Conservation (phyloP, 2,888 invertebrate species). For the Tipula lateralis region DNA sequence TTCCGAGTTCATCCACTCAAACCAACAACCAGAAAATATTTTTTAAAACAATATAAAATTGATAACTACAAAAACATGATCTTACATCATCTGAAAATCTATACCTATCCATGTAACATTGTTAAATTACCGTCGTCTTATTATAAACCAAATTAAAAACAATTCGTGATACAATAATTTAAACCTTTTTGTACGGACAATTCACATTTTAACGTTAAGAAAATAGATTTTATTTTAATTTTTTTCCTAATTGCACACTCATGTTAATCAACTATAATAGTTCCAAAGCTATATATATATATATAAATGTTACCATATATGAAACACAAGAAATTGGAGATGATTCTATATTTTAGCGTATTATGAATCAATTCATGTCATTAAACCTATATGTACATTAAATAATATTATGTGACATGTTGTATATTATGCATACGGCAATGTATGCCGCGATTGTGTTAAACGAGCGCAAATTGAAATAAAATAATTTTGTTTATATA, state of each 20-base stretch:
- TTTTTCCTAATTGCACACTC: conserved; percentile 1
- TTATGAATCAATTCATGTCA: not conserved
- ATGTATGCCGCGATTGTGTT: not conserved
- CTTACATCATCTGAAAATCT: not conserved
- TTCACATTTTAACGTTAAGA: not conserved
- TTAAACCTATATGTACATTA: not conserved
- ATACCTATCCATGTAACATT: not conserved
- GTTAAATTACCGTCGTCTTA: not conserved
- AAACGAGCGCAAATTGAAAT: conserved; percentile 1
- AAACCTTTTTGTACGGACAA: conserved; percentile 11
- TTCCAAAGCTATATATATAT: not conserved
- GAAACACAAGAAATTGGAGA: not conserved
- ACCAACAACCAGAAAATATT: not conserved
- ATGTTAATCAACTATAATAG: not conserved
- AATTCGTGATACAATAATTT: conserved; percentile 11
- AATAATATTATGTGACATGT: conserved; percentile 1
- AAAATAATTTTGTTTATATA: conserved; percentile 9
- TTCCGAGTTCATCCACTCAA: not conserved
- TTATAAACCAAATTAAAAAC: not conserved
- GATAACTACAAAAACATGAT: not conserved
- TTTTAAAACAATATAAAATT: not conserved
- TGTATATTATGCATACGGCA: not conserved
- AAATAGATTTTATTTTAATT: not conserved
- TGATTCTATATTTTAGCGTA: not conserved
- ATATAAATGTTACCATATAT: not conserved